phyloP scores from a whole-genome alignment of 1,140 invertebrate species.

The Batillaria attramentaria region DNA sequence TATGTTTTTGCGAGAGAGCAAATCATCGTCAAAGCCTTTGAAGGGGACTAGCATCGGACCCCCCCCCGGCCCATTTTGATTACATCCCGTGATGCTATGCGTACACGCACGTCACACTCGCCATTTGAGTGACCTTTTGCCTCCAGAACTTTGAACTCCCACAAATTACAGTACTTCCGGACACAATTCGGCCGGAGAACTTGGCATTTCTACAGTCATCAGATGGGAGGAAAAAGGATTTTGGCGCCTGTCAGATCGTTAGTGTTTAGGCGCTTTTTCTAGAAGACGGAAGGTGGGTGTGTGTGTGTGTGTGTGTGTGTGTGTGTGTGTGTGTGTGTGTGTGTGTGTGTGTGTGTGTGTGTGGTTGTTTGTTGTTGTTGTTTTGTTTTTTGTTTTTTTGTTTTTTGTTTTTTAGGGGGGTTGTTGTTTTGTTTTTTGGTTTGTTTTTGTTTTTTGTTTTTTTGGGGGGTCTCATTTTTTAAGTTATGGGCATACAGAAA shows the following conservation, averaged over 20 bases:
- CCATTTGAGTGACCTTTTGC: neutral
- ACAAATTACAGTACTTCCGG: neutral
- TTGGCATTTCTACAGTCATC: neutral
- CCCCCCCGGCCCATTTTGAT: too few relatives aligned
- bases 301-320: slow-evolving; percentile 5
- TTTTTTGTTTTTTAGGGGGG: neutral
- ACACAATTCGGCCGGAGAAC: neutral
- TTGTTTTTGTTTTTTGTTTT: neutral
- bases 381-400: neutral
- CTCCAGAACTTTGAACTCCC: neutral
- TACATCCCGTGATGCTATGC: too few relatives aligned
- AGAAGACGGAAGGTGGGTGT: neutral
- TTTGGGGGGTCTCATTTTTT: too few relatives aligned
- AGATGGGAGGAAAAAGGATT: neutral
- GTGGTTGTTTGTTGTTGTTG: neutral
- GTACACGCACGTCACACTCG: neutral
- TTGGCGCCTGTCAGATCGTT: neutral
- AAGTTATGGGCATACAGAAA: neutral
- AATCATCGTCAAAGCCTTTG: too few relatives aligned
- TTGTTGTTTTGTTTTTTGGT: neutral
- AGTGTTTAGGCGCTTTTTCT: neutral
- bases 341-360: slow-evolving; percentile 5
- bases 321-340: slow-evolving; percentile 1
- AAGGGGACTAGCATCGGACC: too few relatives aligned
- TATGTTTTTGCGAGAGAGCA: too few relatives aligned